phyloP scores from a whole-genome alignment of 2,888 invertebrate species.

The Apamea monoglypha region DNA sequence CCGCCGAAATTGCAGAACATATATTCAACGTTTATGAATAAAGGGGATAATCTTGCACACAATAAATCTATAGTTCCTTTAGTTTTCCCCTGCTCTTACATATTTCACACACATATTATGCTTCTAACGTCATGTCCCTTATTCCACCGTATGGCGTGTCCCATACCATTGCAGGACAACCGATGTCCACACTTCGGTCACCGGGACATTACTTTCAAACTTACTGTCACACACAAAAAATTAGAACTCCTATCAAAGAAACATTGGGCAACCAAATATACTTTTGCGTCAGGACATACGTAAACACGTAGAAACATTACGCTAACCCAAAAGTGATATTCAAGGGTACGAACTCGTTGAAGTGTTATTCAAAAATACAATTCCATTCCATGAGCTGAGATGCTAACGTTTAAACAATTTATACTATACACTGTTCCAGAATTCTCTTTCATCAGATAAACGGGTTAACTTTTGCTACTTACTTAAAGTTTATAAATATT shows the following conservation, averaged over 20 bases:
- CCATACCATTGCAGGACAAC: not conserved
- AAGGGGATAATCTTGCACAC: too few species aligned
- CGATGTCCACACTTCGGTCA: not conserved
- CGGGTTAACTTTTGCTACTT: not conserved
- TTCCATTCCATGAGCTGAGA: constrained; percentile 16
- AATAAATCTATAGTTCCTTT: not conserved
- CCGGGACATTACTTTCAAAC: not conserved
- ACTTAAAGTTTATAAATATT: not conserved
- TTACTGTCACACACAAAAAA: not conserved
- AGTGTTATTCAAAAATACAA: constrained; percentile 13
- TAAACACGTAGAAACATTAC: not conserved
- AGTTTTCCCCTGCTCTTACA: not conserved
- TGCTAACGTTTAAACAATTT: constrained; percentile 4
- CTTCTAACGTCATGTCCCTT: not conserved
- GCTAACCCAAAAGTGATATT: not conserved
- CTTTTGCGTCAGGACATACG: not conserved
- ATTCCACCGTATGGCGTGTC: not conserved
- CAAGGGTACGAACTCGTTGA: constrained; percentile 15
- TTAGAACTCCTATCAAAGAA: not conserved
- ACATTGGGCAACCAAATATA: not conserved
- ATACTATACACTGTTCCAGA: not conserved
- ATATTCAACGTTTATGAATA: too few species aligned
- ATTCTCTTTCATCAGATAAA: not conserved
- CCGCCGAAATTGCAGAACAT: too few species aligned
- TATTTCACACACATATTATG: not conserved